phyloP scores from a whole-genome alignment of 1,140 invertebrate species.

The Diuraphis noxia region DNA sequence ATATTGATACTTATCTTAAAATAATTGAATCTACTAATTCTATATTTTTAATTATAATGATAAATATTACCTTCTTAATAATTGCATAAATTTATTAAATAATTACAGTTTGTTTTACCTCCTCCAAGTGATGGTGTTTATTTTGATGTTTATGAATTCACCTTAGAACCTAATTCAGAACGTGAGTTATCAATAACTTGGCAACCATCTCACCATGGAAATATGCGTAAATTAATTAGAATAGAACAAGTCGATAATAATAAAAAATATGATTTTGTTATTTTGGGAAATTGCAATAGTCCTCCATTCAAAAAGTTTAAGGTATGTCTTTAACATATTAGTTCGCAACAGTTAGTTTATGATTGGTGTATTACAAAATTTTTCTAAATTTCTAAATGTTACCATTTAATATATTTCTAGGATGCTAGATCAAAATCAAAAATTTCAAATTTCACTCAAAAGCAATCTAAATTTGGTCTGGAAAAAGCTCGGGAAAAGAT shows the following conservation, averaged over 20 bases:
- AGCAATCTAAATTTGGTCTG: not conserved
- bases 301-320: slow-evolving; percentile 14
- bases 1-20: not conserved
- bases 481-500: not conserved
- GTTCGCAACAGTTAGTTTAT: not conserved
- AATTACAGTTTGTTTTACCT: slow-evolving; percentile 37
- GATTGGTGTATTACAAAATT: not conserved
- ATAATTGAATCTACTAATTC: not conserved
- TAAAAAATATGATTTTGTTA: slow-evolving; percentile 49
- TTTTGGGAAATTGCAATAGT: slow-evolving; percentile 36
- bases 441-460: slow-evolving; percentile 16
- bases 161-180: slow-evolving; percentile 17
- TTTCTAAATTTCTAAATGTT: too few species aligned
- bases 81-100: not conserved
- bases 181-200: slow-evolving; percentile 11
- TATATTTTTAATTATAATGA: not conserved
- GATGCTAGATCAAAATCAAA: not conserved
- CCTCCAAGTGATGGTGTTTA: slow-evolving; percentile 43
- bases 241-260: slow-evolving; percentile 34
- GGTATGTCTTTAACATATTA: not conserved
- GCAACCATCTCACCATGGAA: slow-evolving; percentile 36
- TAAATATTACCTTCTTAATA: not conserved
- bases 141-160: slow-evolving; percentile 40
- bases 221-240: slow-evolving; percentile 48
- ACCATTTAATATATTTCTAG: not conserved